phyloP scores from a whole-genome alignment of 1,140 invertebrate genomes.

The Cyphomyrmex costatus region DNA sequence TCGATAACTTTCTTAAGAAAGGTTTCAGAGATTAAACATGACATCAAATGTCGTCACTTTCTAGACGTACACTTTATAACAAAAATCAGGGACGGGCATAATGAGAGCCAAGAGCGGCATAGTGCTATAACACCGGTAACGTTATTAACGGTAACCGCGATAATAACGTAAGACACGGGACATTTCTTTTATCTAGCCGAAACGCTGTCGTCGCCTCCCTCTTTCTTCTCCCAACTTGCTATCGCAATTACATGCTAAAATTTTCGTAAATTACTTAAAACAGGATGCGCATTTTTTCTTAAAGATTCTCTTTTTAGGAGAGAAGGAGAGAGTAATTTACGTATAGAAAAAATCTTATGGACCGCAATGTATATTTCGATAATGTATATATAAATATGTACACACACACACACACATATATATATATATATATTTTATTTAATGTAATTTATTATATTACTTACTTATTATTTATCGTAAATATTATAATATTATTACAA shows the following conservation, averaged over 20 bases:
- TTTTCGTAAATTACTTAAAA: neutral
- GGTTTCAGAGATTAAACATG: neutral
- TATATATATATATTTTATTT: too few species aligned
- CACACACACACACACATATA: too few species aligned
- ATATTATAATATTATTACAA: too few species aligned
- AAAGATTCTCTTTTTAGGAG: too few species aligned
- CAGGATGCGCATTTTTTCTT: too few species aligned
- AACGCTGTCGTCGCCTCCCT: neutral
- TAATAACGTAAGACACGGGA: constrained; percentile 34
- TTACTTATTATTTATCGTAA: too few species aligned
- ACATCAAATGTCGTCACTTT: neutral
- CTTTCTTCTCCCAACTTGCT: neutral
- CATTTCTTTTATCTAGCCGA: constrained; percentile 21
- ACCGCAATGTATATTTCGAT: too few species aligned
- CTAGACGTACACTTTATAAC: constrained; percentile 14
- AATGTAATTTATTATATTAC: too few species aligned
- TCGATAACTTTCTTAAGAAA: neutral
- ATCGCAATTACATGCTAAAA: constrained; percentile 1
- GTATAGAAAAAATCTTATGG: too few species aligned
- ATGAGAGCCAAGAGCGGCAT: neutral
- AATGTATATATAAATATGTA: too few species aligned
- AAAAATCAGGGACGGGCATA: neutral
- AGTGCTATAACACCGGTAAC: constrained; percentile 7
- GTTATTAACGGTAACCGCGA: constrained; percentile 40
- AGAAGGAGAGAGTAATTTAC: too few species aligned